Evolutionary conservation across 1,140 invertebrate genomes (phyloP).

Genomic region (Stegodyphus dumicola): DNA sequence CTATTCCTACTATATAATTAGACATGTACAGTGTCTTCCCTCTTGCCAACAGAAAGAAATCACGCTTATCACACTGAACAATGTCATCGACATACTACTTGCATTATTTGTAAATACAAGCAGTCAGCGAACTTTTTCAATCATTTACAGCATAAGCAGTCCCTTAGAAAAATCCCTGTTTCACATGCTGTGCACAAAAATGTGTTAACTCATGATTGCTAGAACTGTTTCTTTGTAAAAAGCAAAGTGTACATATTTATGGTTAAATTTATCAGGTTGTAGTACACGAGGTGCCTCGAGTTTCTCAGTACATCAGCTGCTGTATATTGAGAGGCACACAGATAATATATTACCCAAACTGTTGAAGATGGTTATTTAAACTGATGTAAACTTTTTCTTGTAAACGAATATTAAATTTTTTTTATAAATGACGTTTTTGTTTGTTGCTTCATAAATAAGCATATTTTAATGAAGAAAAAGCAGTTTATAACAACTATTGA

Average conservation of each 20-base stretch:
- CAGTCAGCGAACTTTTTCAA: not conserved
- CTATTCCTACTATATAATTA: too few species aligned
- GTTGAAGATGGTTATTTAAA: slow-evolving; percentile 23
- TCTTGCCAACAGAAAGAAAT: not conserved
- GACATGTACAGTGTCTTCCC: too few species aligned
- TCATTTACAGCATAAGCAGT: not conserved
- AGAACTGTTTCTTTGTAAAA: slow-evolving; percentile 22
- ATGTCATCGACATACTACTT: not conserved
- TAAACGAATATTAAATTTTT: slow-evolving; percentile 22
- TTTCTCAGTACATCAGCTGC: slow-evolving; percentile 9
- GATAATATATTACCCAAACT: slow-evolving; percentile 23
- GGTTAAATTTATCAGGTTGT: slow-evolving; percentile 20
- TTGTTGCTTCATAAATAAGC: too few species aligned
- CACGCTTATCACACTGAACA: too few species aligned
- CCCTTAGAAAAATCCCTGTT: not conserved
- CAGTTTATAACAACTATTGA: too few species aligned
- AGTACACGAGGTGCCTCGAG: slow-evolving; percentile 13
- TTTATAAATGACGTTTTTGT: not conserved
- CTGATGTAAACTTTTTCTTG: slow-evolving; percentile 12
- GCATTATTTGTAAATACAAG: slow-evolving; percentile 2
- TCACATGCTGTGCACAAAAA: not conserved
- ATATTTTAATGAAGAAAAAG: too few species aligned
- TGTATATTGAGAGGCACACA: slow-evolving; percentile 13
- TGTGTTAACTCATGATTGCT: not conserved
- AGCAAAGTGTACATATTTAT: slow-evolving; percentile 17